Conservation (phyloP, 2,113 vertebrate species). For the Hippocampus barbouri region DNA sequence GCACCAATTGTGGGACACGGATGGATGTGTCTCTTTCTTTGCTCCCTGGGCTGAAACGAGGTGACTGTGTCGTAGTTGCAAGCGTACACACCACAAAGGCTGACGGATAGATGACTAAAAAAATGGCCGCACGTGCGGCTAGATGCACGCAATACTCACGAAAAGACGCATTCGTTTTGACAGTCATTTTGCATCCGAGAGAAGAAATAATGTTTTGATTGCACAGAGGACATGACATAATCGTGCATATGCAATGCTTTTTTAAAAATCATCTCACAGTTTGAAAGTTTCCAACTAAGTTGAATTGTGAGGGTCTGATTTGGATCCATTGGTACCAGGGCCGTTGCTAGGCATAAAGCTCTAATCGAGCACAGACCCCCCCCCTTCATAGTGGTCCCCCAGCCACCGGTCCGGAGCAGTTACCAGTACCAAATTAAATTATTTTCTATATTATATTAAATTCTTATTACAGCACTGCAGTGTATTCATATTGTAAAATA, state of each 20-base stretch:
- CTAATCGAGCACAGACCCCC: too few species aligned
- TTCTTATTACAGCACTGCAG: too few species aligned
- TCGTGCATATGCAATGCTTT: neutral
- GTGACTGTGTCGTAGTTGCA: neutral
- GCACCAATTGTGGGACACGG: neutral
- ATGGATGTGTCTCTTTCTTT: neutral
- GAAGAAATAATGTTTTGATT: neutral
- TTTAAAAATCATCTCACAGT: neutral
- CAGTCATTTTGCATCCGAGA: conserved; percentile 22
- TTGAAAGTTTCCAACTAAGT: neutral
- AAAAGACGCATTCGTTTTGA: conserved; percentile 13
- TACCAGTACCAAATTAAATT: too few species aligned
- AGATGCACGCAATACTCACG: conserved; percentile 32
- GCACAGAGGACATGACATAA: neutral
- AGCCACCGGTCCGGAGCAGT: too few species aligned
- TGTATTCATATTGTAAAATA: too few species aligned
- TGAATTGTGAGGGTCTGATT: neutral
- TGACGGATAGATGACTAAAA: conserved; percentile 50
- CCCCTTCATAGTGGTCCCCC: too few species aligned
- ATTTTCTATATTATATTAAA: too few species aligned
- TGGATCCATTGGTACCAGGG: neutral
- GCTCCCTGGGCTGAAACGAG: neutral
- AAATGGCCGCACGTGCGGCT: conserved; percentile 71
- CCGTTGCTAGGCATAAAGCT: too few species aligned
- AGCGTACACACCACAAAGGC: conserved; percentile 30